These are phyloP conservation scores for Ferrisia virgata DNA, from an alignment of 2,888 invertebrate genomes.

Conservation along the genomic window DNA sequence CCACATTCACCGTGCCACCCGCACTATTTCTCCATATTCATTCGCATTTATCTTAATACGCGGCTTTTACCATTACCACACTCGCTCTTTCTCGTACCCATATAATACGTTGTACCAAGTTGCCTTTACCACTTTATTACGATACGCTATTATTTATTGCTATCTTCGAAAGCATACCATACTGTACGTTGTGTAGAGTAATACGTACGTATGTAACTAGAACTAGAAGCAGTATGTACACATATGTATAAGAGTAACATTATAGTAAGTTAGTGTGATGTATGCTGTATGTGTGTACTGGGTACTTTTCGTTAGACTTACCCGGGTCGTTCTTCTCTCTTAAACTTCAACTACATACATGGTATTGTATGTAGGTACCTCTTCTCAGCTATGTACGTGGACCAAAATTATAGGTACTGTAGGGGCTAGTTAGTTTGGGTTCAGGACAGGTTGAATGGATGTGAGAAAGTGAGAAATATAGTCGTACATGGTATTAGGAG, in stretches of 20 bases:
- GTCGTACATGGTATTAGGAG: neutral
- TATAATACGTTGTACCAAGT: neutral
- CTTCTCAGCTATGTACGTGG: neutral
- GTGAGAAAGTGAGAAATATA: slow-evolving; percentile 5
- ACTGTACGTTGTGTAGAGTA: neutral
- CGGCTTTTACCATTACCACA: neutral
- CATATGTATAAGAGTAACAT: neutral
- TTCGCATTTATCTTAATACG: slow-evolving; percentile 14
- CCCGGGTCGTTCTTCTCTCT: neutral
- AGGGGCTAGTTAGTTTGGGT: neutral
- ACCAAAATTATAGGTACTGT: neutral
- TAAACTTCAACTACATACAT: neutral
- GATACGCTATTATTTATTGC: slow-evolving; percentile 27
- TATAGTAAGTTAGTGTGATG: no score
- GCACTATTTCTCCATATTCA: neutral
- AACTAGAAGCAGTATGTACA: no score
- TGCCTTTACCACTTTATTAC: slow-evolving; percentile 25
- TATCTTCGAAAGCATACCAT: neutral
- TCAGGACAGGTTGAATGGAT: neutral
- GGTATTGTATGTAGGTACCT: no score
- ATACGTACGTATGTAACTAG: neutral
- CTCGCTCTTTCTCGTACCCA: neutral
- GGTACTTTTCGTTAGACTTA: neutral
- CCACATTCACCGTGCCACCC: neutral
- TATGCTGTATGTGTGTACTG: neutral